Base-by-base conservation (phyloP, 2,888 invertebrate genomes). In the Aporophyla lueneburgensis region DNA sequence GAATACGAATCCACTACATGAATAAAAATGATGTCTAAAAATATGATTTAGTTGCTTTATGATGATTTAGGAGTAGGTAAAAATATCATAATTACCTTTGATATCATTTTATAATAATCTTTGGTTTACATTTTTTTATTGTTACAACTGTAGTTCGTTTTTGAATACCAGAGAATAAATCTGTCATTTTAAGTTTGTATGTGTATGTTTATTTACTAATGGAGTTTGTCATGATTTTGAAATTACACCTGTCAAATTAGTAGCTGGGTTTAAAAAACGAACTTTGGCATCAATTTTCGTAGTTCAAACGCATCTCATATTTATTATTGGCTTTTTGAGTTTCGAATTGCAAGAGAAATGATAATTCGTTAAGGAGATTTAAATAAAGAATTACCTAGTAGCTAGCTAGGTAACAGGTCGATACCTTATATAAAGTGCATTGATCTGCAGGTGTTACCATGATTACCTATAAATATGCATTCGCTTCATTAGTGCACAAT, bases 401-500 rank as follows among this genome's bases (percentile, higher is more conserved):
- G 40, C 5, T 33, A 7, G 54, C 5, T 33, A 7, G 54, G 1
- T 9, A 27, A 58, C 24, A 40, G 19, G 16, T 33, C 16, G 16
- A 49, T n/a, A 43, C 19, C 14, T 61, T 14, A 63, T n/a, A 59
- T 10, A 49, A 16, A 61, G 74, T 49, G 12, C 49, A 79, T 53
- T 68, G 76, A 79, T 65, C 58, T 49, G n/a, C 63, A 75, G 14
- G 33, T 65, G 56, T 43, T 49, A 46, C 24, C n/a, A 59, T 33
- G 21, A 27, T 56, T 51, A 46, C 9, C 46, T 46, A 73, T 74
- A 65, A 78, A 63, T 70, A 72, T 68, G 63, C 51, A 68, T 12
- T 40, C n/a, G 59, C 54, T 40, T 80, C 67, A 56, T 80, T 81
- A 80, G 49, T 65, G 24, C 54, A 65, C 67, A 68, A 68, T 63